These are phyloP conservation scores for Ornithoptera alexandrae DNA, from an alignment of 2,888 invertebrate genomes.

Conservation along the genomic window DNA sequence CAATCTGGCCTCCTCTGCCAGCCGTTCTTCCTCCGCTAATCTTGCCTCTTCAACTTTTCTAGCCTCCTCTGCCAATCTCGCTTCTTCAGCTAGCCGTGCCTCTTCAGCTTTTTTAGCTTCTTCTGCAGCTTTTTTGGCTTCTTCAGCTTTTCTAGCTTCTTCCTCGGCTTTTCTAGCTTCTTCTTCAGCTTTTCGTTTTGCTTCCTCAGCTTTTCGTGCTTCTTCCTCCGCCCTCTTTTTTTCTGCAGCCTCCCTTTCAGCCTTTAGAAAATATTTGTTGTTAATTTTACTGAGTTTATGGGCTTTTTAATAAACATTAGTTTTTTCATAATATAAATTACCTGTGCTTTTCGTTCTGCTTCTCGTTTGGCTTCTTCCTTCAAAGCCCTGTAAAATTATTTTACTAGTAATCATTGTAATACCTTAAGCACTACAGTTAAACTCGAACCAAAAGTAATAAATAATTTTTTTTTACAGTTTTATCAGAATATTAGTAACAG, in stretches of 20 bases:
- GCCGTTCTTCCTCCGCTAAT: conserved; percentile 68
- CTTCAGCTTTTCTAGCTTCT: conserved; percentile 62
- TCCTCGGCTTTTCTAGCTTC: conserved; percentile 61
- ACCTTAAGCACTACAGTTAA: neutral
- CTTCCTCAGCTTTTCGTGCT: conserved; percentile 74
- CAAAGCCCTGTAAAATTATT: conserved; percentile 52
- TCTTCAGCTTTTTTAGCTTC: conserved; percentile 66
- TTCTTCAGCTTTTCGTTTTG: conserved; percentile 62
- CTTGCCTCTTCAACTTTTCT: conserved; percentile 66
- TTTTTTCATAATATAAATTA: conserved; percentile 38
- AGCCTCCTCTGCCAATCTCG: conserved; percentile 60
- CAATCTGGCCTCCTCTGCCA: conserved; percentile 66
- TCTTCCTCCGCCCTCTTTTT: conserved; percentile 79
- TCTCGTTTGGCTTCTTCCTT: conserved; percentile 78
- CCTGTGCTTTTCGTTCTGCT: conserved; percentile 73
- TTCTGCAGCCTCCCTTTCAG: conserved; percentile 67
- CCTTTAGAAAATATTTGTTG: conserved; percentile 35
- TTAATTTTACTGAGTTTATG: neutral
- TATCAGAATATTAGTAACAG: neutral
- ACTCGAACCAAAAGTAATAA: neutral
- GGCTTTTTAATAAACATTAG: neutral
- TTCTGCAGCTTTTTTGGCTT: conserved; percentile 57
- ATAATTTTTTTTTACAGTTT: neutral
- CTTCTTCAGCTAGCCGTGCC: conserved; percentile 66
- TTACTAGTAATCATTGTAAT: neutral